Evolutionary conservation across 1,140 invertebrate genomes (phyloP).

Genomic region (Daktulosphaira vitifoliae): DNA sequence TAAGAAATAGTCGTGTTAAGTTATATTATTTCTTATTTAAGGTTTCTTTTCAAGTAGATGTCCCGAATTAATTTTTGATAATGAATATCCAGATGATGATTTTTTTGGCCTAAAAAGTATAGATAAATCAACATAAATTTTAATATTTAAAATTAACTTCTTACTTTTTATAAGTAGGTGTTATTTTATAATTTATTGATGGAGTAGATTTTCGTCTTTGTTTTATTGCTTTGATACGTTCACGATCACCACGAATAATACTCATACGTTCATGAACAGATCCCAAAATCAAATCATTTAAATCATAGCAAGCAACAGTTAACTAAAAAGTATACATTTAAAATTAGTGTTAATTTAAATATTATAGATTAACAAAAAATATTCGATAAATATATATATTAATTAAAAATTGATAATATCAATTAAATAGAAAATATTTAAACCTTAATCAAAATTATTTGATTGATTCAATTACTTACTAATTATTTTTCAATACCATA

Average conservation of each 20-base stretch:
- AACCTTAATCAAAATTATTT: neutral
- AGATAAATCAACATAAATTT: neutral
- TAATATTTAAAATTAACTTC: neutral
- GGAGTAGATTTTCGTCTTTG: neutral
- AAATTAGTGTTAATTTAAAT: too few species aligned
- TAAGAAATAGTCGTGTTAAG: too few species aligned
- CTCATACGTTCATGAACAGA: slow-evolving; percentile 22
- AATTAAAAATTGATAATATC: too few species aligned
- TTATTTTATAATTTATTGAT: neutral
- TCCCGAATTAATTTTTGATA: slow-evolving; percentile 1
- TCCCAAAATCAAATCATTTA: slow-evolving; percentile 30
- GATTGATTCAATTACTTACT: neutral
- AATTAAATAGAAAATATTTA: too few species aligned
- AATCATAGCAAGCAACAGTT: slow-evolving; percentile 31
- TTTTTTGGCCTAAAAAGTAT: slow-evolving; percentile 8
- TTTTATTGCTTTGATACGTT: slow-evolving; percentile 7
- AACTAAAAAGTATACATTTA: slow-evolving; percentile 18
- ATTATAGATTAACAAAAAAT: too few species aligned
- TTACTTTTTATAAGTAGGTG: slow-evolving; percentile 2
- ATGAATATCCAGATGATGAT: slow-evolving; percentile 15
- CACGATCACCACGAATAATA: slow-evolving; percentile 21
- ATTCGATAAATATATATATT: too few species aligned
- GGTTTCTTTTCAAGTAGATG: slow-evolving; percentile 11
- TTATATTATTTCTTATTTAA: too few species aligned
- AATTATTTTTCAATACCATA: too few species aligned